A percentile compares a stretch with the other conserved stretches of the same genome.
Evolutionary conservation across 2,888 invertebrate species (phyloP).

Genomic region (Melanargia galathea): DNA sequence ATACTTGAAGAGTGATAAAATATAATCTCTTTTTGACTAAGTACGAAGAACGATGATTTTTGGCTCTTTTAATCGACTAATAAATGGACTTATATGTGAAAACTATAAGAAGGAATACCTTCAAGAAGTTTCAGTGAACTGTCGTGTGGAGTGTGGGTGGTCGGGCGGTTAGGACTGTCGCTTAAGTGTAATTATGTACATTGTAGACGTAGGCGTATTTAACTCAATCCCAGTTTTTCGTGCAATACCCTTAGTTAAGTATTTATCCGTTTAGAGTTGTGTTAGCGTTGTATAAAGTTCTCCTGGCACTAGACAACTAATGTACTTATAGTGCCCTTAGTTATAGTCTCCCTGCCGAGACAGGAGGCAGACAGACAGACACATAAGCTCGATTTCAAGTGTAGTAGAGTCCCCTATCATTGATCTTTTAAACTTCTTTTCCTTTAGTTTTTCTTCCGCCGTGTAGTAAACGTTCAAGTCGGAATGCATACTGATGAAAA

Average conservation of each 20-base stretch:
- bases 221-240: constrained; percentile 65
- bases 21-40: too few species aligned
- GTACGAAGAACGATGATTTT: too few species aligned
- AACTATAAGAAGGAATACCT: background rate
- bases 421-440: background rate
- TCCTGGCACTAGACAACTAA: constrained; percentile 43
- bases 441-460: background rate
- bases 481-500: too few species aligned
- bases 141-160: constrained; percentile 5
- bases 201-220: constrained; percentile 63
- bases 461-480: too few species aligned
- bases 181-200: constrained; percentile 78
- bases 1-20: too few species aligned
- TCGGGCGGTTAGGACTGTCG: constrained; percentile 33
- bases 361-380: background rate
- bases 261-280: constrained; percentile 76
- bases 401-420: background rate
- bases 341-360: constrained; percentile 4
- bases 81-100: background rate
- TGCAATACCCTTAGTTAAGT: constrained; percentile 81
- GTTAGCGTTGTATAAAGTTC: constrained; percentile 72
- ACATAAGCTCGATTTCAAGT: background rate
- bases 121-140: background rate
- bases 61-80: background rate
- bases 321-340: constrained; percentile 22